These are phyloP conservation scores for Hypselothyrea guttata DNA, from an alignment of 2,888 invertebrate genomes.

Conservation along the genomic window DNA sequence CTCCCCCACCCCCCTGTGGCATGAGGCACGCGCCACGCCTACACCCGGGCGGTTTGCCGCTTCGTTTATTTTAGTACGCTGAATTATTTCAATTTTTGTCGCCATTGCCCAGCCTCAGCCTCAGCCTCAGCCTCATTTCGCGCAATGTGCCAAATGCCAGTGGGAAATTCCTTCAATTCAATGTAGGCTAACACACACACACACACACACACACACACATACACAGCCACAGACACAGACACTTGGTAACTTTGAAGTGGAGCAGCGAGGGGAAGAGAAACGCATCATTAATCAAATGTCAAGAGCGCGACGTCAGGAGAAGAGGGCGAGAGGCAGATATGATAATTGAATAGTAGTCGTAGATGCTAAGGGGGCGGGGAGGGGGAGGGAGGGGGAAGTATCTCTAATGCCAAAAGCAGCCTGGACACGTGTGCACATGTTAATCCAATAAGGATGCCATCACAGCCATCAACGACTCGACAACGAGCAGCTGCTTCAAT, in stretches of 20 bases:
- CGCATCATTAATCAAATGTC: conserved; percentile 63
- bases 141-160: conserved; percentile 40
- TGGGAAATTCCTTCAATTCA: no score
- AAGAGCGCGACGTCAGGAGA: conserved; percentile 17
- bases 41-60: conserved; percentile 33
- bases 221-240: neutral
- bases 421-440: conserved; percentile 8
- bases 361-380: no score
- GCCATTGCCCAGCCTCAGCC: conserved; percentile 37
- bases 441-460: conserved; percentile 16
- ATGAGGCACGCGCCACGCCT: neutral
- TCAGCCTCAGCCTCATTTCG: conserved; percentile 36
- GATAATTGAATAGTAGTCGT: conserved; percentile 44
- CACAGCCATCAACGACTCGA: conserved; percentile 5
- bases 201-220: neutral
- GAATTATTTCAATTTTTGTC: conserved; percentile 59
- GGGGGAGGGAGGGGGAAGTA: conserved; percentile 13
- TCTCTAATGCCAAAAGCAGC: conserved; percentile 33
- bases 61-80: conserved; percentile 33
- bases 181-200: neutral
- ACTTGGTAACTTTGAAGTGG: conserved; percentile 38
- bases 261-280: conserved; percentile 33
- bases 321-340: conserved; percentile 22
- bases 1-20: neutral
- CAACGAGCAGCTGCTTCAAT: neutral